These are phyloP conservation scores for Erythrolamprus reginae DNA, from an alignment of 2,113 vertebrate species.

Conservation along the genomic window DNA sequence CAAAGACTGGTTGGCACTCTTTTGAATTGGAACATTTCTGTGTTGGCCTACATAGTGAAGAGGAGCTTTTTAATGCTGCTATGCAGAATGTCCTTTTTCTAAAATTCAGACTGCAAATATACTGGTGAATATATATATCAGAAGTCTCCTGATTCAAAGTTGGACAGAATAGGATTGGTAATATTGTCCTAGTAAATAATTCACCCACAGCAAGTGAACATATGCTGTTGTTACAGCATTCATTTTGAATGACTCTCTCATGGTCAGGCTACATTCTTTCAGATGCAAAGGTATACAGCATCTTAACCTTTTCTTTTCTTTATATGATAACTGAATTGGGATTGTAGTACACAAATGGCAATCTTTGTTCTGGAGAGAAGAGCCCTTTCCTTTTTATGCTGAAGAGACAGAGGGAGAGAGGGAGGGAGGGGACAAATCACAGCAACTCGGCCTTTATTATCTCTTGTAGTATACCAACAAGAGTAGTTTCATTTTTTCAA, in stretches of 20 bases:
- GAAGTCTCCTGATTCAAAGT: not conserved
- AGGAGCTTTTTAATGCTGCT: not conserved
- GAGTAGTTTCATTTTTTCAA: no score
- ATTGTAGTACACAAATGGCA: not conserved
- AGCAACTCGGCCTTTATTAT: not conserved
- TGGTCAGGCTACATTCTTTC: not conserved
- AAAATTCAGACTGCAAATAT: not conserved
- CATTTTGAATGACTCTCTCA: not conserved
- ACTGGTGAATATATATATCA: not conserved
- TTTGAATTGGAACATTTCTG: not conserved
- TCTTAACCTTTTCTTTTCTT: not conserved
- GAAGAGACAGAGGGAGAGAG: not conserved
- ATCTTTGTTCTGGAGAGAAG: not conserved
- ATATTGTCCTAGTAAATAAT: not conserved
- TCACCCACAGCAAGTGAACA: not conserved
- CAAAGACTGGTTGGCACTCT: not conserved
- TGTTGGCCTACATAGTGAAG: not conserved
- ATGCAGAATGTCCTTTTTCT: not conserved
- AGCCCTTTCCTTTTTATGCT: not conserved
- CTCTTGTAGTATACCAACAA: not conserved
- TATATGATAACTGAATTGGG: not conserved
- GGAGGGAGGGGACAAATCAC: not conserved
- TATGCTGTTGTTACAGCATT: not conserved
- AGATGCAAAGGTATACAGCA: not conserved
- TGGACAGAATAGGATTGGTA: not conserved